phyloP scores from a whole-genome alignment of 2,797 vertebrate species.

The Mallotus villosus region DNA sequence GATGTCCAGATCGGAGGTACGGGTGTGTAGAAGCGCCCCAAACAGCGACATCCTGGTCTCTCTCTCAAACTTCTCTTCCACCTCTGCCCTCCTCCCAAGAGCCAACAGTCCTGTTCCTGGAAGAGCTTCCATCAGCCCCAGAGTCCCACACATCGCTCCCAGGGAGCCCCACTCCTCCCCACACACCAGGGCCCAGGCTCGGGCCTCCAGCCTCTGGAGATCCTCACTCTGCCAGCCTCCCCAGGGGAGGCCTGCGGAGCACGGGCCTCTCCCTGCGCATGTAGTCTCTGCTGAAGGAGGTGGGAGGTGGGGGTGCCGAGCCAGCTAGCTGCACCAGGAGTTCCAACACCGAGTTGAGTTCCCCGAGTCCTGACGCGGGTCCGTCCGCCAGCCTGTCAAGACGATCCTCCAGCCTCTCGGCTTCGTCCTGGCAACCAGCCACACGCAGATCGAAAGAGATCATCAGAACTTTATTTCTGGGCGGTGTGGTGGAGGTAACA shows the following conservation, averaged over 20 bases:
- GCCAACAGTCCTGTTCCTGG: conserved; percentile 82
- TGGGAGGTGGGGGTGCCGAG: conserved; percentile 77
- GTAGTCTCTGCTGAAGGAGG: conserved; percentile 75
- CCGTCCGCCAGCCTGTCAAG: conserved; percentile 75
- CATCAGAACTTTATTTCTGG: conserved; percentile 92
- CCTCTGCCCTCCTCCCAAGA: conserved; percentile 71
- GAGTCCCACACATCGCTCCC: conserved; percentile 70
- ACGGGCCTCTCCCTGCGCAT: conserved; percentile 73
- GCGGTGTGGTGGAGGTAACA: conserved; percentile 68
- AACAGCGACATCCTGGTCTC: conserved; percentile 90
- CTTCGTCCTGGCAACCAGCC: conserved; percentile 81
- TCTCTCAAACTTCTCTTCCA: conserved; percentile 88
- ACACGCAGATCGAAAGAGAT: conserved; percentile 91
- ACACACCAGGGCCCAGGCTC: conserved; percentile 75
- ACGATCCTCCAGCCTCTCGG: conserved; percentile 86
- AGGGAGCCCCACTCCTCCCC: conserved; percentile 74
- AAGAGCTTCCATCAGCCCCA: conserved; percentile 84
- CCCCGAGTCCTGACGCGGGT: conserved; percentile 62
- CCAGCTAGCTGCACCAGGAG: conserved; percentile 89
- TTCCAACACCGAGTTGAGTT: conserved; percentile 82
- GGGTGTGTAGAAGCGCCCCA: conserved; percentile 90
- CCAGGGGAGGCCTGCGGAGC: conserved; percentile 63
- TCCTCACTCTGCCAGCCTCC: conserved; percentile 74
- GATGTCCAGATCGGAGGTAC: conserved; percentile 89
- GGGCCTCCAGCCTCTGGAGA: conserved; percentile 74